These are phyloP conservation scores for Cynoglossus semilaevis DNA, from an alignment of 2,113 vertebrate genomes.

Conservation along the genomic window DNA sequence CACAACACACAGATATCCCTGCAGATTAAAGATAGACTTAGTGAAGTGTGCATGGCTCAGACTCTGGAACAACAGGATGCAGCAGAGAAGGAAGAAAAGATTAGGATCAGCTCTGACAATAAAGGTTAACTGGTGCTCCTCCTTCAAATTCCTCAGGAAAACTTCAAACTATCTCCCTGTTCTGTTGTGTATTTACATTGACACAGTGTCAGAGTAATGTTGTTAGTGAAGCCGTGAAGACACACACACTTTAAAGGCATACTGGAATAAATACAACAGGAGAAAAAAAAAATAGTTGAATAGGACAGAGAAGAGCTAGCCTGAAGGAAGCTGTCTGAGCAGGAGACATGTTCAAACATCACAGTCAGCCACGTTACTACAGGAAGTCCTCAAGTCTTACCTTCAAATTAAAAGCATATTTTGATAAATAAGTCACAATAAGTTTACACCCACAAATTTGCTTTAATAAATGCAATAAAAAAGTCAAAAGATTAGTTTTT, in stretches of 20 bases:
- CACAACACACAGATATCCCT: constrained; percentile 28
- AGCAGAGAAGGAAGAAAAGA: not conserved
- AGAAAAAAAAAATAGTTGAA: not conserved
- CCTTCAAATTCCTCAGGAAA: constrained; percentile 29
- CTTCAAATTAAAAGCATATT: constrained; percentile 45
- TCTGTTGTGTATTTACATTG: not conserved
- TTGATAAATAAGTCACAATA: not conserved
- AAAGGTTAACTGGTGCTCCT: constrained; percentile 7
- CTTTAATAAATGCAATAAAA: no score
- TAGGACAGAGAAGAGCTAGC: constrained; percentile 8
- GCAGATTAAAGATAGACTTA: constrained; percentile 50
- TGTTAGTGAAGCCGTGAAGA: not conserved
- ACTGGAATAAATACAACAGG: not conserved
- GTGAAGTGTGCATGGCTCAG: constrained; percentile 16
- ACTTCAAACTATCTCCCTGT: not conserved
- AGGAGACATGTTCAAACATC: constrained; percentile 46
- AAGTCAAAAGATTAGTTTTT: no score
- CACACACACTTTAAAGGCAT: constrained; percentile 10
- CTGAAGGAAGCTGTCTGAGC: constrained; percentile 7
- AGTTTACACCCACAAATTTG: no score
- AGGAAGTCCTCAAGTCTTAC: not conserved
- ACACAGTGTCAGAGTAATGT: not conserved
- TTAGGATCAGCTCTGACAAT: not conserved
- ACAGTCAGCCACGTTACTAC: not conserved
- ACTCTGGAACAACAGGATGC: constrained; percentile 27